Evolutionary conservation across 2,113 vertebrate species (phyloP), one percentile per base, ranked within the genome.

Genomic region (Silurus meridionalis): DNA sequence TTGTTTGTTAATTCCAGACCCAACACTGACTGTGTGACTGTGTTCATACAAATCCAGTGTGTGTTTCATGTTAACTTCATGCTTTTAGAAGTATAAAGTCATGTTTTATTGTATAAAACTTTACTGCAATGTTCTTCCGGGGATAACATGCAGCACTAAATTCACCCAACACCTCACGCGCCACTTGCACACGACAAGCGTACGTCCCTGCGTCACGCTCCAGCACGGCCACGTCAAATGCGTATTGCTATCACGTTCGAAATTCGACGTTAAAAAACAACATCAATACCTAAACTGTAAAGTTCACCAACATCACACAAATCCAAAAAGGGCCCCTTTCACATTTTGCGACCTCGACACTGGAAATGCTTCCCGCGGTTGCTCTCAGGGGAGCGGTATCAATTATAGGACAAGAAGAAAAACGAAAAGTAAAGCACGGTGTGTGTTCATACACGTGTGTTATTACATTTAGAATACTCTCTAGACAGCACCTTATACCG

Each of bases 71-170:
- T 60, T 21, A 80, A 37, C 15, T 4, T 17, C 5, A 80, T 80
- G 14, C 0, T 21, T 61, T 5, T 46, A 61, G 21, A 6, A 48
- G 6, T 46, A 46, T 37, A 5, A 80, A 46, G 10, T 46, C 15
- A 28, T 8, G 21, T 75, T 86, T 80, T 63, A 86, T 64, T 63
- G 57, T 37, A 82, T 75, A 28, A 17, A 37, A 86, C 37, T 83
- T 86, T 63, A 69, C 69, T 23, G 55, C 2, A 48, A 66, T 87
- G 53, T 89, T 82, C 83, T 89, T 89, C 83, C 88, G 85, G 85
- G 37, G 85, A 83, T 63, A 81, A 37, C 2, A 46, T 15, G 21
- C 46, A 77, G 17, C 77, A 19, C 55, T 67, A 67, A 25, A 89
- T 55, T 81, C 60, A 46, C 77, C 55, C 37, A 37, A 48, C 53